phyloP scores from a whole-genome alignment of 2,113 vertebrate genomes.

The Silurus asotus region DNA sequence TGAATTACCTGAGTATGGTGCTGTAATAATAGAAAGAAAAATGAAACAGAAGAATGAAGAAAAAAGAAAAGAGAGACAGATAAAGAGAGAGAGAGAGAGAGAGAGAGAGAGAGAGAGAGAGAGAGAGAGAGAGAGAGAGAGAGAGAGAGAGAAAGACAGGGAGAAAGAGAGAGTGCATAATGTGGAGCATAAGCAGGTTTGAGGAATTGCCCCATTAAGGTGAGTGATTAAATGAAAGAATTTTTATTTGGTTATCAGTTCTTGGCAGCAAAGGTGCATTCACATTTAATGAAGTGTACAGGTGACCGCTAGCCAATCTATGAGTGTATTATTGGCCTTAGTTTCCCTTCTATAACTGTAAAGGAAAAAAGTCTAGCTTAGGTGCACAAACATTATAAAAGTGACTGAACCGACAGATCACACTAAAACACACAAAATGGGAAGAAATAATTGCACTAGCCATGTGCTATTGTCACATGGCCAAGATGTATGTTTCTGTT shows the following conservation, averaged over 20 bases:
- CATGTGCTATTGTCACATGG: background rate
- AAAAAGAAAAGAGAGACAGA: background rate
- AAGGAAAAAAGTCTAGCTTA: conserved; percentile 6
- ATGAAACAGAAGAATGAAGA: background rate
- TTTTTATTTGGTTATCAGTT: conserved; percentile 36
- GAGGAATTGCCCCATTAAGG: conserved; percentile 38
- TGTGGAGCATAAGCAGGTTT: conserved; percentile 19
- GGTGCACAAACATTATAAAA: conserved; percentile 6
- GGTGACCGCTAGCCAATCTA: background rate
- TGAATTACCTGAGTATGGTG: conserved; percentile 1
- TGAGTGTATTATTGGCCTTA: background rate
- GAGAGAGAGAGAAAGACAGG: background rate
- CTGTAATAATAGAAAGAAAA: background rate
- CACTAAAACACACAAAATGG: background rate
- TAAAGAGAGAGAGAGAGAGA: background rate
- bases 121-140: background rate
- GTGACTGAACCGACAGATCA: background rate
- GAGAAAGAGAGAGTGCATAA: background rate
- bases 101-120: background rate
- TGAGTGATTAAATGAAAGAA: conserved; percentile 34
- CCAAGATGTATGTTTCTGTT: background rate
- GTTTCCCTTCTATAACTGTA: background rate
- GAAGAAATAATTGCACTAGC: background rate
- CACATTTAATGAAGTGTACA: conserved; percentile 43
- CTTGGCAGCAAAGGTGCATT: conserved; percentile 30